Percentiles rank a stretch among this genome's conserved stretches.
Evolutionary conservation across 2,113 vertebrate genomes (phyloP).

Genomic region (Paracanthobrama guichenoti): DNA sequence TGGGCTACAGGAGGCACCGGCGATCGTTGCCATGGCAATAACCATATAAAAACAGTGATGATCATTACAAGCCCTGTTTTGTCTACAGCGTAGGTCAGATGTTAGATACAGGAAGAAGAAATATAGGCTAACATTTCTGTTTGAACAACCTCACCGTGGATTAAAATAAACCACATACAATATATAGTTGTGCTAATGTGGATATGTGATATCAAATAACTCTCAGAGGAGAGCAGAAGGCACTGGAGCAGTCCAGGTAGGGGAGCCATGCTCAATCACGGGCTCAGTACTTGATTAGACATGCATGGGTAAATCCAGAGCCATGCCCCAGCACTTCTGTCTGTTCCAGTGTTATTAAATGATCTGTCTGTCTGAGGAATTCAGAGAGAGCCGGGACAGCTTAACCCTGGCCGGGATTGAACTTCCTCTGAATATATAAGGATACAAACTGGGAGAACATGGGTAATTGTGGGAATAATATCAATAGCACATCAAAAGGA

Average conservation of each 20-base stretch:
- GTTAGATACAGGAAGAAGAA: slow-evolving; percentile 4
- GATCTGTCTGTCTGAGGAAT: slow-evolving; percentile 33
- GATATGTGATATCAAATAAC: background rate
- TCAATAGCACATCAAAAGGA: background rate
- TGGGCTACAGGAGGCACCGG: slow-evolving; percentile 49
- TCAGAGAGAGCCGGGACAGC: slow-evolving; percentile 16
- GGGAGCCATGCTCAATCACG: background rate
- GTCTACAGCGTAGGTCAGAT: slow-evolving; percentile 21
- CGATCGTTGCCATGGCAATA: slow-evolving; percentile 53
- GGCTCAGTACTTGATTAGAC: slow-evolving; percentile 34
- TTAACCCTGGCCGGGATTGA: slow-evolving; percentile 1
- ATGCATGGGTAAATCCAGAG: slow-evolving; percentile 19
- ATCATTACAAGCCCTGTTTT: slow-evolving; percentile 2
- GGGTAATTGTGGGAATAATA: background rate
- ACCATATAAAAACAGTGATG: slow-evolving; percentile 39
- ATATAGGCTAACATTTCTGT: background rate
- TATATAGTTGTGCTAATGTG: background rate
- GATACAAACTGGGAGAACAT: background rate
- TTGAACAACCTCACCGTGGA: background rate
- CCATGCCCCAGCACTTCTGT: slow-evolving; percentile 6
- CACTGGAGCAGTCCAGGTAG: background rate
- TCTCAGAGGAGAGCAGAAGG: background rate
- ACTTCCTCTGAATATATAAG: background rate
- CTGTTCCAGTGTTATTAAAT: slow-evolving; percentile 26
- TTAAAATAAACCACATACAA: background rate